phyloP scores from a whole-genome alignment of 2,888 invertebrate species.

The Andrena bucephala region DNA sequence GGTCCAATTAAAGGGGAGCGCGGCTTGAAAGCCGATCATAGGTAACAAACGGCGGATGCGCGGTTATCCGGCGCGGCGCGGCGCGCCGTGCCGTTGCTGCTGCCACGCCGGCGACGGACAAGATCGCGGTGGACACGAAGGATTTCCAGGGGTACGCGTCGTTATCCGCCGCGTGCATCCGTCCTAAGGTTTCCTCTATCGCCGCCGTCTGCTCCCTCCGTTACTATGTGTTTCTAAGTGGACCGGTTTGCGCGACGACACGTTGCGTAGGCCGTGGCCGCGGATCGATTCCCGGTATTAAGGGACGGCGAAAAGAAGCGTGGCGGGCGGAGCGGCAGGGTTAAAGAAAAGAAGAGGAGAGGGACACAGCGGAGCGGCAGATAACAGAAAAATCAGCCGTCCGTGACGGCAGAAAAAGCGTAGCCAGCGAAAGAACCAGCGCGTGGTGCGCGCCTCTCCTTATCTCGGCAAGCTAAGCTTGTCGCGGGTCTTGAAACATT shows the following conservation, averaged over 20 bases:
- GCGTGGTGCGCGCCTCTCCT: conserved; percentile 41
- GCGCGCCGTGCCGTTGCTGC: conserved; percentile 26
- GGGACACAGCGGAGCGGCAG: conserved; percentile 8
- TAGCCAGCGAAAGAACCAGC: conserved; percentile 25
- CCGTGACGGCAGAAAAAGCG: conserved; percentile 35
- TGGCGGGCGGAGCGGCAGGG: background rate
- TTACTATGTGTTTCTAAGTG: conserved; percentile 47
- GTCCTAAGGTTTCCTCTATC: conserved; percentile 36
- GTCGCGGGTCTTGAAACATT: conserved; percentile 61
- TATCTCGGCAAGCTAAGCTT: conserved; percentile 63
- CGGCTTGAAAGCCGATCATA: conserved; percentile 63
- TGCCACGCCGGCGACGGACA: conserved; percentile 21
- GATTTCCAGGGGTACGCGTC: conserved; percentile 36
- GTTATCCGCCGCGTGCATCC: conserved; percentile 41
- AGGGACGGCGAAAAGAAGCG: background rate
- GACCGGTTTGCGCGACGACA: conserved; percentile 58
- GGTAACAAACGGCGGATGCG: conserved; percentile 67
- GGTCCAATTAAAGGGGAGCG: conserved; percentile 75
- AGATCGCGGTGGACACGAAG: conserved; percentile 2
- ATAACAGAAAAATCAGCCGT: conserved; percentile 45
- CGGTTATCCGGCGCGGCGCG: conserved; percentile 19
- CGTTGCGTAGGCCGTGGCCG: conserved; percentile 41
- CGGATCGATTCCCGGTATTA: conserved; percentile 60
- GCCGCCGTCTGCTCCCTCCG: conserved; percentile 5
- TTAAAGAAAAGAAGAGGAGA: conserved; percentile 20